phyloP scores from a whole-genome alignment of 2,113 vertebrate species.

The Chauna torquata region DNA sequence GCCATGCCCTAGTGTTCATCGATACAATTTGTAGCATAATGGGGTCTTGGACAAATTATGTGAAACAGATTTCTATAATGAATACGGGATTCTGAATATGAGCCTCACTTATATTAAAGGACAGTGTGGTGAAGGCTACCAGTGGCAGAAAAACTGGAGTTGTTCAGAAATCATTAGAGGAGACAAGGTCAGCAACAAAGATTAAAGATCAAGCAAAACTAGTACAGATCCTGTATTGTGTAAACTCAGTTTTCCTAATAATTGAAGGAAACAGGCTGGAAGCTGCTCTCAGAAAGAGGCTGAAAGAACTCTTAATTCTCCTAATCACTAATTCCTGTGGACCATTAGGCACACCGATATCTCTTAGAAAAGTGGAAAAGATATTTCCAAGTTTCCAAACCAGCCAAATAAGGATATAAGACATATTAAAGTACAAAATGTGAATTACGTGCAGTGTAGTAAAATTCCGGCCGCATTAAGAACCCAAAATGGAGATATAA shows the following conservation, averaged over 20 bases:
- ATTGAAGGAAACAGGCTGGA: constrained; percentile 16
- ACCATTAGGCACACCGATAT: constrained; percentile 2
- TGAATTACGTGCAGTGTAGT: neutral
- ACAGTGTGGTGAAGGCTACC: neutral
- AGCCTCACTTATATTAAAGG: neutral
- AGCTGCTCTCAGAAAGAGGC: neutral
- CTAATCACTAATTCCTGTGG: constrained; percentile 3
- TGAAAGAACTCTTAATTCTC: constrained; percentile 38
- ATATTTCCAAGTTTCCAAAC: neutral
- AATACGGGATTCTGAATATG: neutral
- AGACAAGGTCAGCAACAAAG: neutral
- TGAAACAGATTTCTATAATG: neutral
- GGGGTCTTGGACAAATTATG: neutral
- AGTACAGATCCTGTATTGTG: neutral
- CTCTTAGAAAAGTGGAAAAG: neutral
- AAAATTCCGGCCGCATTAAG: neutral
- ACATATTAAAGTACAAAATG: neutral
- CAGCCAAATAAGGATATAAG: neutral
- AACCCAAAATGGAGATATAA: neutral
- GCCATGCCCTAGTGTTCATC: neutral
- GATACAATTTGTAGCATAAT: neutral
- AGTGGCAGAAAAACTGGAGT: neutral
- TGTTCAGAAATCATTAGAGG: neutral
- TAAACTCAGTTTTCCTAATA: constrained; percentile 5
- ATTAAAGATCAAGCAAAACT: neutral